Base-by-base conservation (phyloP, 2,888 invertebrate genomes). In the Dolomedes plantarius region DNA sequence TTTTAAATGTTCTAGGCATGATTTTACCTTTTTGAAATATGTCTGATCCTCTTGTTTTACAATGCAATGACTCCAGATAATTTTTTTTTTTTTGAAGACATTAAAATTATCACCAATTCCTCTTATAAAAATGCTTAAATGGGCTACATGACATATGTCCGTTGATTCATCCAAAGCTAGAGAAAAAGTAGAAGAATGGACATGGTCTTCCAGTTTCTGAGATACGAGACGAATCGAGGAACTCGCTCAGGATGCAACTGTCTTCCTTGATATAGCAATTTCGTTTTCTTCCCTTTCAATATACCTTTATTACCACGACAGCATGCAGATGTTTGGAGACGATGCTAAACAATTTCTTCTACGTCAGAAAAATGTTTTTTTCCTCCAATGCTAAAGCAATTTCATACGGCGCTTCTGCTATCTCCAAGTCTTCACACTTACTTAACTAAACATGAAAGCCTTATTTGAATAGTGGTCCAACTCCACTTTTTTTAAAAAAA, bases 321-420 rank as follows among this genome's bases (percentile, higher is more conserved):
- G 41, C 1, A 11, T 41, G 41, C 1, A 16, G 16, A 41, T 41
- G 41, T 41, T 41, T 41, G 41, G 41, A 41, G 41, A 41, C 41
- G 41, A 41, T 41, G 41, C 41, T 41, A 41, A 68, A 68, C 0
- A 68, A 68, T 68, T 28, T 29, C 31, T 29, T 68, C 31, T 27
- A 0, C n/a, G n/a, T n/a, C n/a, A n/a, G n/a, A n/a, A n/a, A n/a
- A n/a, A n/a, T n/a, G n/a, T n/a, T n/a, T n/a, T n/a, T n/a, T n/a
- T n/a, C n/a, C n/a, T n/a, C 41, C 41, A 41, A 41, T 41, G 41
- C 41, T 41, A 41, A 41, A 41, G 1, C 41, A 41, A 41, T 41
- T 41, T n/a, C 41, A 41, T 41, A 41, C 41, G 9, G 16, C 41
- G 41, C 1, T 0, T 41, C n/a, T n/a, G n/a, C n/a, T n/a, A n/a